These are phyloP conservation scores for Venustaconcha ellipsiformis DNA, from an alignment of 1,140 invertebrate species.

Conservation along the genomic window DNA sequence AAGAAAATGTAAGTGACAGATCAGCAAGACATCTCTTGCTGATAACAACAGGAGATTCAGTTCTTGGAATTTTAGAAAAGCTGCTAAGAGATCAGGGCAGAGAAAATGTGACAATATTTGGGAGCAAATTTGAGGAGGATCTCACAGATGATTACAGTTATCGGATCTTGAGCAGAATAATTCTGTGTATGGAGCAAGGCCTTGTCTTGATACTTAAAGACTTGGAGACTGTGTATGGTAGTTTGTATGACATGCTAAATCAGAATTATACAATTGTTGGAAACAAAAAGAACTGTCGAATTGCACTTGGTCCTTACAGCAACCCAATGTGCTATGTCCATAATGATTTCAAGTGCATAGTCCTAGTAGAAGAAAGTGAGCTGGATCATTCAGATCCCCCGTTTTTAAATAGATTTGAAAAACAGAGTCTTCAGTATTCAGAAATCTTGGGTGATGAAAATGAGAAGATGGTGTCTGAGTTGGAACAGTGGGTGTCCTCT, in stretches of 20 bases:
- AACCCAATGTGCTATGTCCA: too few species aligned
- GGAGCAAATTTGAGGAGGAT: constrained; percentile 41
- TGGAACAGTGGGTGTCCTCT: constrained; percentile 10
- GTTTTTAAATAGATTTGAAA: constrained; percentile 46
- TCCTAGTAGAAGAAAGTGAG: constrained; percentile 36
- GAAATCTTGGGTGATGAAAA: constrained; percentile 21
- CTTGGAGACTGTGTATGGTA: constrained; percentile 41
- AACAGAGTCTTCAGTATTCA: constrained; percentile 19
- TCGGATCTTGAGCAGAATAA: constrained; percentile 39
- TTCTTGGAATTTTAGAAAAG: constrained; percentile 12
- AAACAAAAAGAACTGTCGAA: constrained; percentile 22
- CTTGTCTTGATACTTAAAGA: constrained; percentile 39
- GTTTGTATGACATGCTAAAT: constrained; percentile 14
- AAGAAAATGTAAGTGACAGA: constrained; percentile 22
- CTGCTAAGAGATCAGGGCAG: neutral
- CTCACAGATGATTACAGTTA: constrained; percentile 34
- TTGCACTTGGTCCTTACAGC: too few species aligned
- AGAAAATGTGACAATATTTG: constrained; percentile 25
- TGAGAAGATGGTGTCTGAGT: constrained; percentile 6
- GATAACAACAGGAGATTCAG: constrained; percentile 13
- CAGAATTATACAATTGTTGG: constrained; percentile 37
- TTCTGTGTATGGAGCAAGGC: constrained; percentile 46
- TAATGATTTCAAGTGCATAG: constrained; percentile 35
- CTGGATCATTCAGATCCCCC: constrained; percentile 31
- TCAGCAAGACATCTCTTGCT: constrained; percentile 25